Conservation (phyloP, 2,888 invertebrate genomes). For the Catocala fraxini region DNA sequence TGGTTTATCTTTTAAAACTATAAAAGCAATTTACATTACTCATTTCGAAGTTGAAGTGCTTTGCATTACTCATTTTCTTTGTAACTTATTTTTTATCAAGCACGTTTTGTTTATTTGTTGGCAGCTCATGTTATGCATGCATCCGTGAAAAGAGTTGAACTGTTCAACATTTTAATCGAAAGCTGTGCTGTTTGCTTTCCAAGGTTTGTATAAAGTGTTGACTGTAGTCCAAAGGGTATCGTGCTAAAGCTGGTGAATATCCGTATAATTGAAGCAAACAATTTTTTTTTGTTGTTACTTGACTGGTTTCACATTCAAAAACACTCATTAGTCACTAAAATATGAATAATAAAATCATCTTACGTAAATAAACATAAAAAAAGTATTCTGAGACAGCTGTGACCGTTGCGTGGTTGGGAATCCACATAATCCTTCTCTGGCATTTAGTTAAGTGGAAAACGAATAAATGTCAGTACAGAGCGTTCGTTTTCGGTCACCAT, state of each 20-base stretch:
- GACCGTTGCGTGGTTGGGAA: constrained; percentile 55
- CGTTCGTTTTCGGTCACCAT: constrained; percentile 44
- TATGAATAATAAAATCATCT: neutral
- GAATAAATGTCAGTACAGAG: constrained; percentile 63
- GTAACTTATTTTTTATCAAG: constrained; percentile 18
- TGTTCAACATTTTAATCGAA: constrained; percentile 3
- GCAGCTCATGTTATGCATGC: neutral
- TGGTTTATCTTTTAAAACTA: constrained; percentile 45
- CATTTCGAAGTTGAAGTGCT: constrained; percentile 27
- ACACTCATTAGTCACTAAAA: too few relatives aligned
- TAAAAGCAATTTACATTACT: constrained; percentile 50
- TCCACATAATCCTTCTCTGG: constrained; percentile 72
- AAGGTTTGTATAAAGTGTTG: neutral
- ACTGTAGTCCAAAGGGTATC: neutral
- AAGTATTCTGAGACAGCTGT: constrained; percentile 55
- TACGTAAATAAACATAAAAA: constrained; percentile 35
- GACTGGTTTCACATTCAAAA: too few relatives aligned
- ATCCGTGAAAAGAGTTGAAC: constrained; percentile 1
- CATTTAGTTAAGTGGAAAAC: constrained; percentile 75
- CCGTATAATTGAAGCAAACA: too few relatives aligned
- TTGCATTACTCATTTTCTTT: constrained; percentile 22
- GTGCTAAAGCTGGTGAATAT: too few relatives aligned
- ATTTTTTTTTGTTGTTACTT: too few relatives aligned
- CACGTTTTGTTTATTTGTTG: constrained; percentile 13
- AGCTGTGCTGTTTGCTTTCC: neutral